Evolutionary conservation across 1,140 invertebrate species (phyloP).

Genomic region (Latrodectus geometricus): DNA sequence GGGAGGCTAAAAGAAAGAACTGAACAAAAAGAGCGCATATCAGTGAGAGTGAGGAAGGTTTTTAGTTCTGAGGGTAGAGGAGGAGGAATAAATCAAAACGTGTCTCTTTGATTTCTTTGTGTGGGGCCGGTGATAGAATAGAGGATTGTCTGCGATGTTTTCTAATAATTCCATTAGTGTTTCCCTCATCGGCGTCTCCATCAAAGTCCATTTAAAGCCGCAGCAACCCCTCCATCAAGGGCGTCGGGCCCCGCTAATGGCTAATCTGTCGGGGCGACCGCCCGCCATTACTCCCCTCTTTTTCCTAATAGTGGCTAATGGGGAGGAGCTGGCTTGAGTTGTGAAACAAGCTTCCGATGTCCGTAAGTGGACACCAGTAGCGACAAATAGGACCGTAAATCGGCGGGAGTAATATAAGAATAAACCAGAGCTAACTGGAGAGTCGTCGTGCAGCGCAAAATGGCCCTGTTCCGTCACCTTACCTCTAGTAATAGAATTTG

Average conservation of each 20-base stretch:
- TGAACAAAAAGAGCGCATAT: not conserved
- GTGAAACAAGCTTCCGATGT: slow-evolving; percentile 57
- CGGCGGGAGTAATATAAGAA: slow-evolving; percentile 51
- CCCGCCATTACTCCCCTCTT: slow-evolving; percentile 48
- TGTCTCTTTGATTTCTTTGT: slow-evolving; percentile 57
- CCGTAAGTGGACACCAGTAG: slow-evolving; percentile 60
- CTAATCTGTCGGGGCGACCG: slow-evolving; percentile 50
- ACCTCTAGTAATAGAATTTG: slow-evolving; percentile 44
- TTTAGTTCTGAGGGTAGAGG: not conserved
- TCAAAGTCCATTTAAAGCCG: slow-evolving; percentile 56
- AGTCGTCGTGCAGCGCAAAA: slow-evolving; percentile 4
- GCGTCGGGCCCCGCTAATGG: slow-evolving; percentile 49
- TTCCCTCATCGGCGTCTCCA: slow-evolving; percentile 39
- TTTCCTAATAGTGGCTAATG: slow-evolving; percentile 48
- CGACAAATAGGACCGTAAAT: slow-evolving; percentile 60
- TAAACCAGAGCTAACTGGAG: slow-evolving; percentile 46
- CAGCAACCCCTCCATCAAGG: slow-evolving; percentile 34
- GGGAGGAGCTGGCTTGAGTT: slow-evolving; percentile 41
- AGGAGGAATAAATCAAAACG: slow-evolving; percentile 46
- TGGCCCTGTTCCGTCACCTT: slow-evolving; percentile 9
- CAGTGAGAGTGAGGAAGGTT: not conserved
- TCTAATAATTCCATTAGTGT: slow-evolving; percentile 60
- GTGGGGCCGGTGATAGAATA: slow-evolving; percentile 34
- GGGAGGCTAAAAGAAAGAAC: not conserved
- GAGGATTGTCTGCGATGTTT: slow-evolving; percentile 56